Conservation (phyloP, 1,140 invertebrate genomes). For the Lethocerus indicus region DNA sequence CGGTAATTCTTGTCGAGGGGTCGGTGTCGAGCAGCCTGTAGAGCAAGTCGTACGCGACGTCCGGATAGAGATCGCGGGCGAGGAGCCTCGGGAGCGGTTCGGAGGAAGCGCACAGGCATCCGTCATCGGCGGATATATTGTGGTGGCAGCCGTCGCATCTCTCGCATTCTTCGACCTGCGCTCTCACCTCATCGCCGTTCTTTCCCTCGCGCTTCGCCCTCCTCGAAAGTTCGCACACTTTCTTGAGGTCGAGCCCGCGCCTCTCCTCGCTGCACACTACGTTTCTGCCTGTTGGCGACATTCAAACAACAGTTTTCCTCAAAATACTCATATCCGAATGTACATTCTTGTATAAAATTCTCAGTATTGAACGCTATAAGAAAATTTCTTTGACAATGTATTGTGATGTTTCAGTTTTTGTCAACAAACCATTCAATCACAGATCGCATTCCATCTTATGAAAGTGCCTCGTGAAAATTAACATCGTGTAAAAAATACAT, state of each 20-base stretch:
- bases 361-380: too few species aligned
- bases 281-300: slow-evolving; percentile 22
- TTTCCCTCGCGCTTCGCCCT: slow-evolving; percentile 9
- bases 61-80: slow-evolving; percentile 29
- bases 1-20: slow-evolving; percentile 50
- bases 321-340: not conserved
- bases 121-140: not conserved
- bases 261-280: slow-evolving; percentile 33
- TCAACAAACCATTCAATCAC: too few species aligned
- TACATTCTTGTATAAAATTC: too few species aligned
- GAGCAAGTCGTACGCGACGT: slow-evolving; percentile 54
- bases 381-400: too few species aligned
- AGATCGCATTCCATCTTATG: too few species aligned
- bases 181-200: not conserved
- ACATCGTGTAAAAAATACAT: not conserved
- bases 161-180: not conserved
- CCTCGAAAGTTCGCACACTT: slow-evolving; percentile 30
- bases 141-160: not conserved
- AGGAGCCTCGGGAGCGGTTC: not conserved
- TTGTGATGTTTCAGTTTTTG: too few species aligned
- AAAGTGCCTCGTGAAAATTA: too few species aligned
- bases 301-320: not conserved
- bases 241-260: slow-evolving; percentile 31
- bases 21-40: slow-evolving; percentile 56
- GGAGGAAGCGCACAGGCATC: slow-evolving; percentile 6